phyloP scores from a whole-genome alignment of 2,113 vertebrate species.

The Gymnobelideus leadbeateri region DNA sequence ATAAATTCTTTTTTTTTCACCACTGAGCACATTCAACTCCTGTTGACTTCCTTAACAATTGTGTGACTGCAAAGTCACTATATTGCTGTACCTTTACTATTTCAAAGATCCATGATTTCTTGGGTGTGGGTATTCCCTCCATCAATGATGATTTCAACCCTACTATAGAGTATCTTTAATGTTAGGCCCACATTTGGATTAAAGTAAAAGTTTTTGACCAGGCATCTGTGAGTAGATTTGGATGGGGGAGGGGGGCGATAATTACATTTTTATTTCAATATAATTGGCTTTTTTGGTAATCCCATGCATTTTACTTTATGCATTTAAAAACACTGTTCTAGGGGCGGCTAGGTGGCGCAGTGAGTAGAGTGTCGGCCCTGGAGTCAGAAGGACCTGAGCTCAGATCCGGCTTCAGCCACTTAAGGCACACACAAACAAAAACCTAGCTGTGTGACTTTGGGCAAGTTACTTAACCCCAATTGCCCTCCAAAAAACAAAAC shows the following conservation, averaged over 20 bases:
- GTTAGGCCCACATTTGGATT: background rate
- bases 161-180: background rate
- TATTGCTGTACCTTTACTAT: background rate
- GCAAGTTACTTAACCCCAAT: no score
- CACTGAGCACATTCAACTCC: constrained; percentile 47
- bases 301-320: background rate
- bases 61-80: background rate
- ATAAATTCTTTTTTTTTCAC: constrained; percentile 27
- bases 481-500: no score
- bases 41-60: constrained; percentile 39
- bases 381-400: no score
- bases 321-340: background rate
- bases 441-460: no score
- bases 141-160: background rate
- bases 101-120: background rate
- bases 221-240: background rate
- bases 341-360: no score
- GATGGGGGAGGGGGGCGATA: no score
- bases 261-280: no score
- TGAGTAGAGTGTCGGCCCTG: no score
- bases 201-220: background rate
- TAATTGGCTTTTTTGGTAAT: background rate
- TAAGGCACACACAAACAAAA: no score
- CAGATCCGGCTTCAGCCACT: no score
- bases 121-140: background rate